These are phyloP conservation scores for Xestia ashworthii DNA, from an alignment of 2,888 invertebrate species.

Conservation along the genomic window DNA sequence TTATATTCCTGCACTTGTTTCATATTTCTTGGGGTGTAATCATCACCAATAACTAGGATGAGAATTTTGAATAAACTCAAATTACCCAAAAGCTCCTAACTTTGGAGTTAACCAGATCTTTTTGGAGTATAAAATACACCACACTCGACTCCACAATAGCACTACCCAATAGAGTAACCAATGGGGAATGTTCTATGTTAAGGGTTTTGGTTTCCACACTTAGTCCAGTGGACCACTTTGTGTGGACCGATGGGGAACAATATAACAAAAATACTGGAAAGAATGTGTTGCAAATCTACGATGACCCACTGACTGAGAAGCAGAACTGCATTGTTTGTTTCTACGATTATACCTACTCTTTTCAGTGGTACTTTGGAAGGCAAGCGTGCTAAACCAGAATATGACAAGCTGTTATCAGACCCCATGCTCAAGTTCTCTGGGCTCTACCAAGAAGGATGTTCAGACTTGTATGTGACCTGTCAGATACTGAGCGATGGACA, in stretches of 20 bases:
- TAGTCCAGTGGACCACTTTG: too few relatives aligned
- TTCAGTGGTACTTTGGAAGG: conserved; percentile 98
- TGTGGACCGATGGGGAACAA: too few relatives aligned
- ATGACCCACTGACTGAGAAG: neutral
- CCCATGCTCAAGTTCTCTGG: conserved; percentile 98
- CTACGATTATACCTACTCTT: conserved; percentile 10
- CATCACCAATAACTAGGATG: neutral
- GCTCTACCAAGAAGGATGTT: conserved; percentile 95
- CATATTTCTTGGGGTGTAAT: neutral
- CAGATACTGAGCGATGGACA: conserved; percentile 96
- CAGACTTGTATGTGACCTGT: conserved; percentile 97
- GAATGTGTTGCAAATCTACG: neutral
- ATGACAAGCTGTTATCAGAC: conserved; percentile 96
- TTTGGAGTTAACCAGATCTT: neutral
- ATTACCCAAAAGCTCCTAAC: neutral
- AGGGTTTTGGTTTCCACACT: too few relatives aligned
- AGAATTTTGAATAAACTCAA: neutral
- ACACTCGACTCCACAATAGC: neutral
- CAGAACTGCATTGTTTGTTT: neutral
- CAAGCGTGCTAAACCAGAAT: conserved; percentile 95
- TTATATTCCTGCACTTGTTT: neutral
- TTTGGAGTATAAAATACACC: neutral
- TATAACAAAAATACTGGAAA: neutral
- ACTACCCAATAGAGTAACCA: neutral
- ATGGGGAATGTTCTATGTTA: neutral